These are phyloP conservation scores for Ceyx margarethae DNA, from an alignment of 2,113 vertebrate genomes.

Conservation along the genomic window DNA sequence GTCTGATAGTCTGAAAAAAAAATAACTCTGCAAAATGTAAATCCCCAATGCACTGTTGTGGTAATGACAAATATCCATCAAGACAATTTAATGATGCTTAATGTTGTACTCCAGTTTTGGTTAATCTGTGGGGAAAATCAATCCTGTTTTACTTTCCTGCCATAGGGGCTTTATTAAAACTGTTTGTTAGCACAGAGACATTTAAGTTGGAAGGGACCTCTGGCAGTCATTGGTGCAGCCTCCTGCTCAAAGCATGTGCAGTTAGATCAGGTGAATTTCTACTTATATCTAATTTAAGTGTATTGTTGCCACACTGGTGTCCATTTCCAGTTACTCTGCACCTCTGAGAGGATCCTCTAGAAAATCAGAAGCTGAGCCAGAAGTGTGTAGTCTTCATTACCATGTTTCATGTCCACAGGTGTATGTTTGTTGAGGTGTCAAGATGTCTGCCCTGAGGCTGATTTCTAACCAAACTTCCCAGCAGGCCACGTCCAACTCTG, in stretches of 20 bases:
- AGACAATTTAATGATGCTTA: not conserved
- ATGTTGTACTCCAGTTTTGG: not conserved
- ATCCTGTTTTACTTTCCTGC: not conserved
- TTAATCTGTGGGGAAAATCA: not conserved
- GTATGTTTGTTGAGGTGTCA: slow-evolving; percentile 25
- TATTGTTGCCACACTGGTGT: accelerated
- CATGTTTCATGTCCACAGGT: not conserved
- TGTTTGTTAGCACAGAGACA: not conserved
- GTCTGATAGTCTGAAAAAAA: not conserved
- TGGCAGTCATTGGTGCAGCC: not conserved
- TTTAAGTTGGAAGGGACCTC: slow-evolving; percentile 9
- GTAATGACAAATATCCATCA: not conserved
- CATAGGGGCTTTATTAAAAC: not conserved
- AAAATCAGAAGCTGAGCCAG: not conserved
- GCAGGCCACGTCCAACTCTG: slow-evolving; percentile 75
- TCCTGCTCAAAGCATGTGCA: not conserved
- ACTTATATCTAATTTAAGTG: not conserved
- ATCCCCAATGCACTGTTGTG: not conserved
- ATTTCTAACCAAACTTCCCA: slow-evolving; percentile 81
- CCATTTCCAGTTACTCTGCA: not conserved
- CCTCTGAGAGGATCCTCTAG: not conserved
- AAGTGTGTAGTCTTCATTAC: not conserved
- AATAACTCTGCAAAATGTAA: not conserved
- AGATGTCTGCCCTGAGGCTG: slow-evolving; percentile 80
- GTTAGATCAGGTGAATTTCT: not conserved